phyloP scores from a whole-genome alignment of 2,797 vertebrate species.

The Heliangelus exortis region DNA sequence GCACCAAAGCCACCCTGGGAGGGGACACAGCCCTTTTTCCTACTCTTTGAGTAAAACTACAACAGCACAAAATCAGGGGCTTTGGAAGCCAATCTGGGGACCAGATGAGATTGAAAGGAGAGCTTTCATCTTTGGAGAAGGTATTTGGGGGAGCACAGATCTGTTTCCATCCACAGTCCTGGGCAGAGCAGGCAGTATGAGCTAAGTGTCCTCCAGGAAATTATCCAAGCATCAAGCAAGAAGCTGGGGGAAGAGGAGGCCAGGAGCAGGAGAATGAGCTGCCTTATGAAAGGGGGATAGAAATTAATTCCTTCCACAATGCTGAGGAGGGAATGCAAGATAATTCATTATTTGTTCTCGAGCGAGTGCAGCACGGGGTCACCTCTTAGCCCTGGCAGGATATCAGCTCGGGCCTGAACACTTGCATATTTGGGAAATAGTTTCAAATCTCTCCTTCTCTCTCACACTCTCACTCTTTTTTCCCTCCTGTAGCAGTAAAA shows the following conservation, averaged over 20 bases:
- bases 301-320: neutral
- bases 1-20: neutral
- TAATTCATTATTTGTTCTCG: neutral
- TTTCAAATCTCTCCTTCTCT: neutral
- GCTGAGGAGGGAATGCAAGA: neutral
- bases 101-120: neutral
- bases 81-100: neutral
- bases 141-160: neutral
- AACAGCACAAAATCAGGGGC: neutral
- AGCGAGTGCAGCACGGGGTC: accelerated
- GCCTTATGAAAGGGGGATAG: neutral
- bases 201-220: neutral
- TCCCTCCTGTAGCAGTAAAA: accelerated
- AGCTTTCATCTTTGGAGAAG: neutral
- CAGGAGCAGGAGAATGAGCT: neutral
- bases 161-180: neutral
- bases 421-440: neutral
- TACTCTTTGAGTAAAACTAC: neutral
- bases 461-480: neutral
- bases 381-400: neutral
- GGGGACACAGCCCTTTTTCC: neutral
- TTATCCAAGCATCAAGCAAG: no score
- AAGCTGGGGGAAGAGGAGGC: neutral
- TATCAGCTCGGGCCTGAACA: neutral
- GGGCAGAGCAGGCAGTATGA: neutral